Evolutionary conservation across 2,113 vertebrate species (phyloP).

Genomic region (Periophthalmodon schlosseri): DNA sequence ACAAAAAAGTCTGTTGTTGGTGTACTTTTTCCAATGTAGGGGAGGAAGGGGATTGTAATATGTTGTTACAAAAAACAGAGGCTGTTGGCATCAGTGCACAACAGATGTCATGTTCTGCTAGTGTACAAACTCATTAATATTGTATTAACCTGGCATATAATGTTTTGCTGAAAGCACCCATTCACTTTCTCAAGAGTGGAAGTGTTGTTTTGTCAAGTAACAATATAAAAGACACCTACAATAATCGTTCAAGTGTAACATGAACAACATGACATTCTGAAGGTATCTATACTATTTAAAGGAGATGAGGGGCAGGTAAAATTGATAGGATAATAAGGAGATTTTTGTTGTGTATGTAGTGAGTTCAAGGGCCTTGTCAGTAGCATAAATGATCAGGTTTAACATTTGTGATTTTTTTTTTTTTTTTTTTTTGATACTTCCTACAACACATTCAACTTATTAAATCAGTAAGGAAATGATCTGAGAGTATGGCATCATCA

Average conservation of each 20-base stretch:
- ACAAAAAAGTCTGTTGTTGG: conserved; percentile 35
- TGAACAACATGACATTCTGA: background rate
- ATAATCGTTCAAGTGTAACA: too few species aligned
- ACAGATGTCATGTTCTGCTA: conserved; percentile 26
- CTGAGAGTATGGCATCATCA: background rate
- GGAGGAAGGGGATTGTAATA: conserved; percentile 7
- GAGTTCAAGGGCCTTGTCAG: background rate
- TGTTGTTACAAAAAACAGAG: conserved; percentile 42
- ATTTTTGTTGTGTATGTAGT: background rate
- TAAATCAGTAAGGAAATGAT: background rate
- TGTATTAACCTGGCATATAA: background rate
- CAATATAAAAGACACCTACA: too few species aligned
- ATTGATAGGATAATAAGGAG: background rate
- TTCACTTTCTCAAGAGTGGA: background rate
- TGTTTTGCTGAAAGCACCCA: background rate
- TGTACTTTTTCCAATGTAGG: conserved; percentile 5
- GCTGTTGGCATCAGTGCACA: conserved; percentile 21
- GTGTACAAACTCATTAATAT: conserved; percentile 7
- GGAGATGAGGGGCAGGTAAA: background rate
- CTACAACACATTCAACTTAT: background rate
- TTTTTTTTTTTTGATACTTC: background rate
- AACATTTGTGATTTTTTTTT: background rate
- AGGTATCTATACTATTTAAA: background rate
- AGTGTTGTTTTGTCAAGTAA: background rate
- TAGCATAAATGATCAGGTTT: background rate